Conservation (phyloP, 2,888 invertebrate species). For the Formica aserva region DNA sequence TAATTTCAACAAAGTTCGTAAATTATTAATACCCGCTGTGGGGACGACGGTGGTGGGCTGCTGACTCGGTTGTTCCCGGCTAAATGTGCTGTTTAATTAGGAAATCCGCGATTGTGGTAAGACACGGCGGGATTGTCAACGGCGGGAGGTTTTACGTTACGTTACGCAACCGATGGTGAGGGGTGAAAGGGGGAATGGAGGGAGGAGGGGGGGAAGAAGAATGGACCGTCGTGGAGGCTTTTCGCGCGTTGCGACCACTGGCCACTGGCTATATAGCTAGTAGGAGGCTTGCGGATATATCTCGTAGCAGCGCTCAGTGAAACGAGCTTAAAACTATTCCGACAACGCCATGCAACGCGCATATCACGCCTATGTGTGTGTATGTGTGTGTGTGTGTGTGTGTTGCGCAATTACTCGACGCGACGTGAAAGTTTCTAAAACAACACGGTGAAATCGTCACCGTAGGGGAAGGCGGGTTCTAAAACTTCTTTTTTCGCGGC, state of each 20-base stretch:
- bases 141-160: slow-evolving; percentile 55
- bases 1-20: slow-evolving; percentile 78
- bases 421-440: slow-evolving; percentile 56
- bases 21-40: slow-evolving; percentile 76
- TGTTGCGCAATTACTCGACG: slow-evolving; percentile 47
- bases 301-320: slow-evolving; percentile 32
- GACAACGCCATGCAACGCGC: slow-evolving; percentile 23
- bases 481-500: slow-evolving; percentile 19
- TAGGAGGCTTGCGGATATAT: slow-evolving; percentile 59
- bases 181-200: neutral
- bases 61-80: slow-evolving; percentile 74
- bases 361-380: neutral
- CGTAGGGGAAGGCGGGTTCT: neutral
- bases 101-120: slow-evolving; percentile 78
- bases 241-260: slow-evolving; percentile 56
- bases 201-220: too few species aligned
- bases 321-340: slow-evolving; percentile 72
- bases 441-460: slow-evolving; percentile 48
- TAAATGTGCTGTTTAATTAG: slow-evolving; percentile 80
- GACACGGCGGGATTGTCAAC: slow-evolving; percentile 65
- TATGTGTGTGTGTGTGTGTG: neutral
- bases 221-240: slow-evolving; percentile 28
- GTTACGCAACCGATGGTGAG: neutral
- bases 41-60: slow-evolving; percentile 67
- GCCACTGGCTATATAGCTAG: slow-evolving; percentile 36